phyloP scores from a whole-genome alignment of 2,888 invertebrate species.

The Mantis religiosa region DNA sequence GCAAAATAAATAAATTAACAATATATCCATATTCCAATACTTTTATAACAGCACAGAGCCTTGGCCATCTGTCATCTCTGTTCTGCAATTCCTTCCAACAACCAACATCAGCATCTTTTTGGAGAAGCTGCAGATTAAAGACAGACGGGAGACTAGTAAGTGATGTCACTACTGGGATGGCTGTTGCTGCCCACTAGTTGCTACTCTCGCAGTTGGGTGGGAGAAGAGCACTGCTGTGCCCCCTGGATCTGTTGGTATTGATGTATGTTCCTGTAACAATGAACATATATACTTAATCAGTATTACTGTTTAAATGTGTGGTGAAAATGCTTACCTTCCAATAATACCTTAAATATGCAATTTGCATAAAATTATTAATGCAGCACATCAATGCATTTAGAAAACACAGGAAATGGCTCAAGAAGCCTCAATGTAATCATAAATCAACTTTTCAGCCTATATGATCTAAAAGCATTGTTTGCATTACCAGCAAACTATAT shows the following conservation, averaged over 20 bases:
- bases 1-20: conserved; percentile 9
- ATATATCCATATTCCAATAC: background rate
- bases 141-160: background rate
- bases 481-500: no score
- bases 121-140: background rate
- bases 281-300: no score
- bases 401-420: no score
- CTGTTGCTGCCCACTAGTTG: background rate
- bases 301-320: no score
- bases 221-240: background rate
- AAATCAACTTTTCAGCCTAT: no score
- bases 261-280: conserved; percentile 15
- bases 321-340: no score
- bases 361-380: no score
- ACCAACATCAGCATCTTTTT: background rate
- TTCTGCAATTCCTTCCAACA: background rate
- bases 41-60: background rate
- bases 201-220: background rate
- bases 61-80: background rate
- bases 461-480: no score
- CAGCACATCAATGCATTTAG: no score
- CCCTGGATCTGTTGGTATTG: conserved; percentile 7
- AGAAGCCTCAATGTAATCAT: no score
- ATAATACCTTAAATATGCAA: no score
- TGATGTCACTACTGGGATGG: background rate